These are phyloP conservation scores for Physeter macrocephalus DNA, from an alignment of 2,113 vertebrate genomes.

Conservation along the genomic window DNA sequence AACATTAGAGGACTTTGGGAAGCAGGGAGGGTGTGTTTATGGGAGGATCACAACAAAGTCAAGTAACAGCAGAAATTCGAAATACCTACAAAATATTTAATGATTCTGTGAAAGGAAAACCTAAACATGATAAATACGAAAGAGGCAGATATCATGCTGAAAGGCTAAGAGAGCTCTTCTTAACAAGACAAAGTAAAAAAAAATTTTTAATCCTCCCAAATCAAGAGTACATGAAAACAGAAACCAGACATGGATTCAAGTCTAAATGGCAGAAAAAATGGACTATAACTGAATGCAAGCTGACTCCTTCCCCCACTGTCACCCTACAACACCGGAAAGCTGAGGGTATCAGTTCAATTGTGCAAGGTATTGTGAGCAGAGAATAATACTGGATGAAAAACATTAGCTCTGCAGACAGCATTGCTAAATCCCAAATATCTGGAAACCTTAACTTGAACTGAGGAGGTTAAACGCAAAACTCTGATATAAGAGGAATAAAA, in stretches of 20 bases:
- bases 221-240: not conserved
- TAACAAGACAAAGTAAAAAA: not conserved
- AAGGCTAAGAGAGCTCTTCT: not conserved
- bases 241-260: not conserved
- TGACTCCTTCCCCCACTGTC: not conserved
- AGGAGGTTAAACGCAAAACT: not conserved
- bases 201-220: not conserved
- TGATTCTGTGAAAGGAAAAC: not conserved
- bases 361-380: not conserved
- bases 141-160: not conserved
- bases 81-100: not conserved
- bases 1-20: not conserved
- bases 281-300: not conserved
- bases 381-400: not conserved
- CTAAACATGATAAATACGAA: not conserved
- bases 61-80: not conserved
- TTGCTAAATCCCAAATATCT: not conserved
- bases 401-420: not conserved
- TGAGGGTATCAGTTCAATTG: not conserved
- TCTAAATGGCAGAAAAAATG: not conserved
- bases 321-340: not conserved
- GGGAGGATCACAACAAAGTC: not conserved
- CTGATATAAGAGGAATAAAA: not conserved
- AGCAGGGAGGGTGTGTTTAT: not conserved
- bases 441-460: not conserved